Percentiles rank a stretch among this genome's conserved stretches.
Evolutionary conservation across 1,140 invertebrate species (phyloP).

Genomic region (Temnothorax nylanderi): DNA sequence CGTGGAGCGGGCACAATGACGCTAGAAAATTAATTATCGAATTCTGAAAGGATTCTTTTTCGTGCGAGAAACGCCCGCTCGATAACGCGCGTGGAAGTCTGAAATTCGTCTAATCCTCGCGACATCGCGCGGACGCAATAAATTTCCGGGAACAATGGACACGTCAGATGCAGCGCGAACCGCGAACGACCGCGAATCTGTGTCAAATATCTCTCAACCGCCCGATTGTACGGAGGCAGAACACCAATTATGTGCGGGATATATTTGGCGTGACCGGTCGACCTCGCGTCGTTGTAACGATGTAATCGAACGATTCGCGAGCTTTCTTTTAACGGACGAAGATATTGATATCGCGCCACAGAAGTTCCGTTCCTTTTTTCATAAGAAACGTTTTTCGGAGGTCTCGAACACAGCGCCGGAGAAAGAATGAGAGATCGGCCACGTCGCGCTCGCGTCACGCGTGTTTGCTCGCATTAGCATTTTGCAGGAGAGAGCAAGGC

Average conservation of each 20-base stretch:
- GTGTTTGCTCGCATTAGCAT: constrained; percentile 56
- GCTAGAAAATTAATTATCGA: constrained; percentile 29
- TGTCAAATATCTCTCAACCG: constrained; percentile 63
- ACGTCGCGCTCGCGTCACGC: constrained; percentile 21
- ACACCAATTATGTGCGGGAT: constrained; percentile 55
- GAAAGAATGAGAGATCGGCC: constrained; percentile 10
- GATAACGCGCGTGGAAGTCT: background rate
- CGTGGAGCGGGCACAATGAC: background rate
- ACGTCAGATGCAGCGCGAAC: constrained; percentile 25
- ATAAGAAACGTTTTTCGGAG: background rate
- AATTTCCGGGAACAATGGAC: constrained; percentile 35
- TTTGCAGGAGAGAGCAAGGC: constrained; percentile 21
- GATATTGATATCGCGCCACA: no score
- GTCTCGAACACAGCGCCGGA: background rate
- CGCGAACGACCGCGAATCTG: constrained; percentile 46
- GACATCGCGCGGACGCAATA: background rate
- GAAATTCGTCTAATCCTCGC: background rate
- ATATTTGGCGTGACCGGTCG: constrained; percentile 67
- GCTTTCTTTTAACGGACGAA: constrained; percentile 26
- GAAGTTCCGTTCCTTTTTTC: background rate
- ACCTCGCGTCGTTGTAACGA: constrained; percentile 46
- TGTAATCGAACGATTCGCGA: constrained; percentile 32
- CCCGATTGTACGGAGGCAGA: constrained; percentile 17
- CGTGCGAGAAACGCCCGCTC: background rate
- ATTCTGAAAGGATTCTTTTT: background rate